Evolutionary conservation across 2,797 vertebrate genomes (phyloP).

Genomic region (Eutrigla gurnardus): DNA sequence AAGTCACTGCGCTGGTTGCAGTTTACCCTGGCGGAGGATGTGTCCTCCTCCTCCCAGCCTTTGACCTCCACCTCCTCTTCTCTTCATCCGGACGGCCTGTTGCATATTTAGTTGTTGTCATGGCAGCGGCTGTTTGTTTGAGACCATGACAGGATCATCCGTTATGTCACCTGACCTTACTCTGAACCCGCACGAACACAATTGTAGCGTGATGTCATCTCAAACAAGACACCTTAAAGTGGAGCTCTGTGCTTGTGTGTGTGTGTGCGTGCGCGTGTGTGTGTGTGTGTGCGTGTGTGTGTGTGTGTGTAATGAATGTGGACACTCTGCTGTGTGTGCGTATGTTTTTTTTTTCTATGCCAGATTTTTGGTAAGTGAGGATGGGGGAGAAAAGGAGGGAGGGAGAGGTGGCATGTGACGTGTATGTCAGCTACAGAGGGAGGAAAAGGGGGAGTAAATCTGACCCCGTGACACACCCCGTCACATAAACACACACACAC

Average conservation of each 20-base stretch:
- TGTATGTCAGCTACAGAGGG: conserved; percentile 53
- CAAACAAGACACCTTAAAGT: conserved; percentile 46
- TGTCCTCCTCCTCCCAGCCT: conserved; percentile 54
- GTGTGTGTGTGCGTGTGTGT: conserved; percentile 25
- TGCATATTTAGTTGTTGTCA: conserved; percentile 71
- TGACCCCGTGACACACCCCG: conserved; percentile 68
- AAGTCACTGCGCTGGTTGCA: conserved; percentile 9
- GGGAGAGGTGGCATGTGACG: conserved; percentile 57
- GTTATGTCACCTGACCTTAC: conserved; percentile 78
- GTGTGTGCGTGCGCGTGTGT: conserved; percentile 25
- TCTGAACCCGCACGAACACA: conserved; percentile 62
- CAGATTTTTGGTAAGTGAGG: conserved; percentile 36
- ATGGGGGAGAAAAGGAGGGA: conserved; percentile 15
- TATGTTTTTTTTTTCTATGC: background rate
- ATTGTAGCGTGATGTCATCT: conserved; percentile 58
- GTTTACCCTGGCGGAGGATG: conserved; percentile 49
- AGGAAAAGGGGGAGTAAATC: conserved; percentile 33
- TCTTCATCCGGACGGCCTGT: conserved; percentile 54
- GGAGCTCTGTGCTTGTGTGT: background rate
- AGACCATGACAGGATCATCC: conserved; percentile 65
- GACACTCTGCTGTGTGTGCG: conserved; percentile 10
- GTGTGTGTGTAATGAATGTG: conserved; percentile 24
- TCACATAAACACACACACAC: conserved; percentile 36
- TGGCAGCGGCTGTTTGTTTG: conserved; percentile 69
- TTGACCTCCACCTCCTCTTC: conserved; percentile 53